phyloP scores from a whole-genome alignment of 2,113 vertebrate genomes.

The Heteronetta atricapilla region DNA sequence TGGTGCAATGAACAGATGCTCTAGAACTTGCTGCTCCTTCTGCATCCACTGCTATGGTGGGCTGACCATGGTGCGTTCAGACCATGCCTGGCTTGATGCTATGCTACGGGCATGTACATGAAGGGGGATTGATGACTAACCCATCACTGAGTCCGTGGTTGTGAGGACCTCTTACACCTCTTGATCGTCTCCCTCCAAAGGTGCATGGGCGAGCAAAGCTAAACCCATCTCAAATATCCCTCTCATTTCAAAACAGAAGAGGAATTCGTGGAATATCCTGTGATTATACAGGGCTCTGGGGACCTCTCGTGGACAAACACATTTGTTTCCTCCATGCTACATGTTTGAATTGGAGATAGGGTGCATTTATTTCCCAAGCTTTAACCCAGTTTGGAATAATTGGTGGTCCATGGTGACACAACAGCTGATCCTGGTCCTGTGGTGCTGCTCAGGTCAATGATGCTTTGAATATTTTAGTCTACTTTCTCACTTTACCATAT shows the following conservation, averaged over 20 bases:
- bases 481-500: not conserved
- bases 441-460: not conserved
- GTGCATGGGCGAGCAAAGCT: too few relatives aligned
- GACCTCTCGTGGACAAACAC: slow-evolving; percentile 70
- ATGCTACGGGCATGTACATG: not conserved
- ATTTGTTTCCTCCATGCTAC: not conserved
- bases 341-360: rapidly evolving
- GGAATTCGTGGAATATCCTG: not conserved
- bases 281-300: slow-evolving; percentile 49
- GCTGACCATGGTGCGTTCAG: not conserved
- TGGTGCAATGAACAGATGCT: not conserved
- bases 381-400: not conserved
- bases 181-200: not conserved
- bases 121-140: not conserved
- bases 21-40: not conserved
- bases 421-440: not conserved
- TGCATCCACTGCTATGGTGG: not conserved
- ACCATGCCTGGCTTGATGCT: not conserved
- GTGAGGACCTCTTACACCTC: not conserved
- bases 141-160: not conserved
- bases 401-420: rapidly evolving
- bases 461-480: not conserved
- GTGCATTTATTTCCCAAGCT: not conserved
- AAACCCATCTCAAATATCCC: not conserved
- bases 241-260: not conserved